These are phyloP conservation scores for Epinotia ramella DNA, from an alignment of 2,888 invertebrate species.

Conservation along the genomic window DNA sequence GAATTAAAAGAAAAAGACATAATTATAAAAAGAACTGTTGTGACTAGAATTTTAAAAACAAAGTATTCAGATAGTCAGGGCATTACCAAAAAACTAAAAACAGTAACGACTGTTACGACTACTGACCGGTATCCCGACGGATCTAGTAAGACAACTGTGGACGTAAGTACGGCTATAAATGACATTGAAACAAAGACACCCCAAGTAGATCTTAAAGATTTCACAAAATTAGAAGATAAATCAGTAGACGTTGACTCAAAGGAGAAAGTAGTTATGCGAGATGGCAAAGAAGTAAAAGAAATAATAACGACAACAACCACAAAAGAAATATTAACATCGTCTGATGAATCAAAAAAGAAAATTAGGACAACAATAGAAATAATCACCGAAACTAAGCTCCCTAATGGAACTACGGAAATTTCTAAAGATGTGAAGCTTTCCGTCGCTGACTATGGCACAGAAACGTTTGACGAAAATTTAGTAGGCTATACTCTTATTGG, in stretches of 20 bases:
- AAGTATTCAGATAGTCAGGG: slow-evolving; percentile 63
- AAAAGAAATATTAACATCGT: slow-evolving; percentile 67
- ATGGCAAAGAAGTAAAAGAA: slow-evolving; percentile 69
- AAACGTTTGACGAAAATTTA: slow-evolving; percentile 69
- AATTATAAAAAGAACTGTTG: slow-evolving; percentile 61
- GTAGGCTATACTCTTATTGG: slow-evolving; percentile 63
- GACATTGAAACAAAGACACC: slow-evolving; percentile 63
- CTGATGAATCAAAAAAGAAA: slow-evolving; percentile 66
- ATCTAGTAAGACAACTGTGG: slow-evolving; percentile 64
- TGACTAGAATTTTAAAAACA: slow-evolving; percentile 65
- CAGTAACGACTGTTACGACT: slow-evolving; percentile 67
- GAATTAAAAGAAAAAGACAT: slow-evolving; percentile 62
- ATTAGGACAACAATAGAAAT: slow-evolving; percentile 72
- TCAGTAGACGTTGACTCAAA: slow-evolving; percentile 66
- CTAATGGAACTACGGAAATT: slow-evolving; percentile 72
- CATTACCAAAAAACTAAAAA: slow-evolving; percentile 64
- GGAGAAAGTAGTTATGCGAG: slow-evolving; percentile 60
- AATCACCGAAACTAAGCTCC: slow-evolving; percentile 68
- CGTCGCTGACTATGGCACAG: slow-evolving; percentile 67
- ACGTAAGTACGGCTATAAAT: slow-evolving; percentile 68
- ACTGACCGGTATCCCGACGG: slow-evolving; percentile 76
- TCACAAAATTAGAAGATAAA: slow-evolving; percentile 63
- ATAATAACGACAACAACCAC: slow-evolving; percentile 74
- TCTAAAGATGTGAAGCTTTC: slow-evolving; percentile 77
- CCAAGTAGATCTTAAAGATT: slow-evolving; percentile 59